Evolutionary conservation across 92 coral and sea anemone genomes (phyloP), one percentile per base, ranked within the genome.

Genomic region (Nematostella vectensis): DNA sequence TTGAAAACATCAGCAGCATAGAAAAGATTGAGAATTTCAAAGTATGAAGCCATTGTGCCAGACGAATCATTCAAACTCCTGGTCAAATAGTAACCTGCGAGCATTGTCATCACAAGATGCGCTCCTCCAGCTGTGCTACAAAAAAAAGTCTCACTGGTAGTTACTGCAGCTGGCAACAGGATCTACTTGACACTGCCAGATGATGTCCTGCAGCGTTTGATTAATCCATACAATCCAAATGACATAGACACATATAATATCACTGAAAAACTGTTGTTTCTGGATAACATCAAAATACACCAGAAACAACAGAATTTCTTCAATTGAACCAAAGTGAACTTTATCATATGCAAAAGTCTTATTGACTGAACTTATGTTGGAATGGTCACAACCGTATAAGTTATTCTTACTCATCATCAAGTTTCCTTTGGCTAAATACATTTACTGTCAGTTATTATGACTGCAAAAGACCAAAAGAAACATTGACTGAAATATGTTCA

Each of bases 21-120:
- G 68, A 61, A 40, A 23, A 29, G 27, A 24, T 61, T 21, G 57
- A 61, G 25, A 43, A 61, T n/a, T 61, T 38, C 59, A 61, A 61
- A 45, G 19, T 48, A 23, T 53, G 47, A 21, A 2, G 61, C 22
- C 59, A 45, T 26, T 62, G 68, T 16, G 26, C 3, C 12, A 45
- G 49, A 45, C 33, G 60, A 26, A 62, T 62, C 51, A 30, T 62
- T 29, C 77, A 63, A 47, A 26, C 36, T 11, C 25, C 68, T 16
- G 53, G 29, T 70, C 27, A 49, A 25, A 62, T 63, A 13, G 62
- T 63, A 24, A 50, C 26, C 13, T 71, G 73, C 22, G 64, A 71
- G 13, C 62, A 71, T 44, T 71, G 72, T 63, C 57, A 54, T 27
- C 62, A 53, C 24, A 61, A 54, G 26, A 63, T 62, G 71, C 62